Conservation (phyloP, 2,888 invertebrate species). For the Epistrophe eligans region DNA sequence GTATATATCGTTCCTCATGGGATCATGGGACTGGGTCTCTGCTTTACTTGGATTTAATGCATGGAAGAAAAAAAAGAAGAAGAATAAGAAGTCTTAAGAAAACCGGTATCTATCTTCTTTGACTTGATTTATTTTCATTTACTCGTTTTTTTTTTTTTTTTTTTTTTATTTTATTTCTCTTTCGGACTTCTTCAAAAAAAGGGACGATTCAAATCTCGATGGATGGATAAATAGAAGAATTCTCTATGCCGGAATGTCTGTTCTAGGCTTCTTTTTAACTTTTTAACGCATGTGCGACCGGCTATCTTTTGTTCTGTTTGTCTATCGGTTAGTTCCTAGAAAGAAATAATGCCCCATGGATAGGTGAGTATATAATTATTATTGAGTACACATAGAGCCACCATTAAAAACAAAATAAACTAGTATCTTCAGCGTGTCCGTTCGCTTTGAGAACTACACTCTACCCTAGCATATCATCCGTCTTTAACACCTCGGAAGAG, state of each 20-base stretch:
- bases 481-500: constrained; percentile 65
- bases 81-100: constrained; percentile 22
- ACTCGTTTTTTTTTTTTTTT: constrained; percentile 45
- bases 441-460: constrained; percentile 35
- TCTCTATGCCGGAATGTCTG: constrained; percentile 72
- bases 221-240: constrained; percentile 27
- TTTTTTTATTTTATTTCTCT: constrained; percentile 41
- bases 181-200: constrained; percentile 46
- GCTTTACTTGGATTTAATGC: constrained; percentile 8
- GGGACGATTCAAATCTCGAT: constrained; percentile 57
- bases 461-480: constrained; percentile 44
- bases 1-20: constrained; percentile 35
- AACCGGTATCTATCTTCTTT: constrained; percentile 70
- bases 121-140: constrained; percentile 72
- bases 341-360: constrained; percentile 65
- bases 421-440: constrained; percentile 35
- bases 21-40: constrained; percentile 7
- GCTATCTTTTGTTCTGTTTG: constrained; percentile 74
- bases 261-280: constrained; percentile 60
- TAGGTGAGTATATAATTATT: constrained; percentile 66
- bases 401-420: constrained; percentile 57
- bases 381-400: constrained; percentile 66
- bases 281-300: constrained; percentile 69
- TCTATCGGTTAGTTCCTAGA: constrained; percentile 73
- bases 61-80: not conserved